Evolutionary conservation across 2,888 invertebrate genomes (phyloP).

Genomic region (Trachelus iudaicus): DNA sequence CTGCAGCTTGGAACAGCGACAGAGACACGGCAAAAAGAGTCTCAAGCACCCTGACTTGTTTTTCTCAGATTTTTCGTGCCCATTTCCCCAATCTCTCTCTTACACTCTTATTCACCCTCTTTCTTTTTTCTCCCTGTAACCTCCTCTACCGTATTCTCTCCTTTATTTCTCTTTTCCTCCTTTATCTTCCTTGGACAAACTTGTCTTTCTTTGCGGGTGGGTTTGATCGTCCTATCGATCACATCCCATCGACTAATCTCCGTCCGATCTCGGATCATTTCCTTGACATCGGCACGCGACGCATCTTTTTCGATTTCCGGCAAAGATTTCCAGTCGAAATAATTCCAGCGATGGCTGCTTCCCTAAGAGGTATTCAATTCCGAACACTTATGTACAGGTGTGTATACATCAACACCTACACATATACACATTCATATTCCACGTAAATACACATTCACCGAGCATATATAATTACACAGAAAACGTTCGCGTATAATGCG

Average conservation of each 20-base stretch:
- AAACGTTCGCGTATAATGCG: background rate
- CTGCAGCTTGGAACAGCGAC: conserved; percentile 23
- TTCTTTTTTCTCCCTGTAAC: background rate
- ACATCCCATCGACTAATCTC: background rate
- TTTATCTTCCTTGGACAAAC: conserved; percentile 20
- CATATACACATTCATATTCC: background rate
- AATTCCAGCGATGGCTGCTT: background rate
- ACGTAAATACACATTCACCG: background rate
- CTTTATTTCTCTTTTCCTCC: background rate
- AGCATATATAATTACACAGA: background rate
- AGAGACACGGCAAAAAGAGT: background rate
- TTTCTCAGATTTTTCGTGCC: conserved; percentile 8
- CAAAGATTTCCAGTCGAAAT: background rate
- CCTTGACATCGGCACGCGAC: background rate
- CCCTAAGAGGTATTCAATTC: background rate
- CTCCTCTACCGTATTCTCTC: background rate
- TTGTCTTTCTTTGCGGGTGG: background rate
- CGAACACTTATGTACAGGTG: background rate
- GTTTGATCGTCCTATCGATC: background rate
- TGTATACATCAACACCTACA: background rate
- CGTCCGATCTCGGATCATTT: background rate
- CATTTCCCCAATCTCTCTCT: conserved; percentile 10
- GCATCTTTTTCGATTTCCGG: background rate
- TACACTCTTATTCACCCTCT: background rate
- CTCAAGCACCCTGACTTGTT: background rate